Base-by-base conservation (phyloP, 2,888 invertebrate species). In the Strigamia crassipes region DNA sequence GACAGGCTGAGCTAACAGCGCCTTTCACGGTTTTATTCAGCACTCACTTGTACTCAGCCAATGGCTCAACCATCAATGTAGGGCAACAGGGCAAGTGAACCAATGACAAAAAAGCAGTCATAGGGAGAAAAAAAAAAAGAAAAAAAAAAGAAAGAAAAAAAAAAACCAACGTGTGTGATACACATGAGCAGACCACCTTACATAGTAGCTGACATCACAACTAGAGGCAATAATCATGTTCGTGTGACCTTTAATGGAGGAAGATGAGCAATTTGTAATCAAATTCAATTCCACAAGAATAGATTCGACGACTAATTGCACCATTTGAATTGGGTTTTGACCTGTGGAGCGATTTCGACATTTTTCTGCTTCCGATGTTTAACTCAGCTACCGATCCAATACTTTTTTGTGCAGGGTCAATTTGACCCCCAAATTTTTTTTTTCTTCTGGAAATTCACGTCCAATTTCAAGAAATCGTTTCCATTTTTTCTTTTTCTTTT, bases 21-120 rank as follows among this genome's bases (percentile, higher is more conserved):
- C 42, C 78, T 78, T 78, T 78, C 41, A 18, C 78, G 78, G 42
- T 78, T 38, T 42, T 78, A 42, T 41, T 78, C 42, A 41, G 42
- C 78, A 78, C 42, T 78, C 34, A 42, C 42, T 78, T 78, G 34
- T 38, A 41, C 21, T 38, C 78, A 38, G n/a, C 78, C 78, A 78
- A 78, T 78, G 38, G 78, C 78, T 78, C 42, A 38, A 21, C 38
- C 78, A 78, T 41, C 78, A 78, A 78, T 78, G 78, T 78, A 78
- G 78, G 78, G 78, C 78, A 78, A 38, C 78, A 18, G 78, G 41
- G 78, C 78, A 78, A 13, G 73, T 21, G 78, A 78, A 18, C 78
- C 78, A 78, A 78, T 78, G 41, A 42, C 38, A 23, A 41, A 18
- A 42, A 38, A 78, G 78, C 31, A 31, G 51, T 51, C 15, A 13